A percentile compares a stretch with the other conserved stretches of the same genome.
phyloP scores from a whole-genome alignment of 2,888 invertebrate species.

The Notodonta ziczac region DNA sequence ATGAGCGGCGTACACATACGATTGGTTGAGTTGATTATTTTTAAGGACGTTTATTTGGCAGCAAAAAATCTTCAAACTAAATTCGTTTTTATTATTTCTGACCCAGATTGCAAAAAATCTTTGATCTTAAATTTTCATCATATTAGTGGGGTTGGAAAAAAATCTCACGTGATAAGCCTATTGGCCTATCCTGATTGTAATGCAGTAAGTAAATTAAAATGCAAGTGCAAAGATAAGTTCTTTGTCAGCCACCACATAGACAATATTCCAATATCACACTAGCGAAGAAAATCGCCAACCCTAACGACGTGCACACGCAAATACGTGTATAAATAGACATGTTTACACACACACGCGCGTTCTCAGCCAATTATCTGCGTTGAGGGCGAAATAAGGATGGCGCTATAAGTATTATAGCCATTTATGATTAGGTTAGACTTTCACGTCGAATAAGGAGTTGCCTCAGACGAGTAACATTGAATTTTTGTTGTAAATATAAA shows the following conservation, averaged over 20 bases:
- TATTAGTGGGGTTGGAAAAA: too few species aligned
- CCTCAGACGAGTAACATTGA: background rate
- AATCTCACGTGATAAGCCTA: too few species aligned
- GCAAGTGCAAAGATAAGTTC: too few species aligned
- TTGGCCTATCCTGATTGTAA: too few species aligned
- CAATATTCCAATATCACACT: background rate
- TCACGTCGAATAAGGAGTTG: background rate
- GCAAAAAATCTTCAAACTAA: background rate
- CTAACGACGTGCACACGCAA: slow-evolving; percentile 12
- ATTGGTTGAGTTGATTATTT: background rate
- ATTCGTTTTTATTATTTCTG: too few species aligned
- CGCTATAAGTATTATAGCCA: slow-evolving; percentile 10
- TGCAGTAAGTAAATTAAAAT: too few species aligned
- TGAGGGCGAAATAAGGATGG: slow-evolving; percentile 20
- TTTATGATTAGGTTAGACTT: background rate
- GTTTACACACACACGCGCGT: slow-evolving; percentile 11
- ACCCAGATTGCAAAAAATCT: too few species aligned
- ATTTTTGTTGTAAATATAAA: too few species aligned
- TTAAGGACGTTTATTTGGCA: background rate
- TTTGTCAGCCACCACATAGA: too few species aligned
- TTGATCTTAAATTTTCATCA: too few species aligned
- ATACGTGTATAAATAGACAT: slow-evolving; percentile 9
- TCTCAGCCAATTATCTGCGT: slow-evolving; percentile 24
- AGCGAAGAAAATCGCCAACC: slow-evolving; percentile 15
- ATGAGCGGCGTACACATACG: background rate